Conservation (phyloP, 2,797 vertebrate genomes). For the Hemitrygon akajei region DNA sequence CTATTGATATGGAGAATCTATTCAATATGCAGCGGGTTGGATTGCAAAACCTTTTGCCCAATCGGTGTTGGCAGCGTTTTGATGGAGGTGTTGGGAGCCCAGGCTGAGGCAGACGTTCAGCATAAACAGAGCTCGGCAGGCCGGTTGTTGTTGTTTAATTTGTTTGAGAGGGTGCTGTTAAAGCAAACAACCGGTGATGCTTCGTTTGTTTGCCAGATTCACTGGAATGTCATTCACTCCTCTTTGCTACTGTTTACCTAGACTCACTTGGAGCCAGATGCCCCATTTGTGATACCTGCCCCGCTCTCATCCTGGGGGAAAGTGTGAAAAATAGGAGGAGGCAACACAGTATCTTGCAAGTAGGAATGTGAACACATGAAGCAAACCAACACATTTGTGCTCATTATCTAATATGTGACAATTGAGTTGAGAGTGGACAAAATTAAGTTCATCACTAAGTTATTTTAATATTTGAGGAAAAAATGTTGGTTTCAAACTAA, state of each 20-base stretch:
- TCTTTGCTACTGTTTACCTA: slow-evolving; percentile 45
- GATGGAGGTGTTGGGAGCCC: slow-evolving; percentile 48
- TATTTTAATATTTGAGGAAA: not conserved
- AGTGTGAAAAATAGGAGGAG: slow-evolving; percentile 44
- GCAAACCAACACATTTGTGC: slow-evolving; percentile 53
- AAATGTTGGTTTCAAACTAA: not conserved
- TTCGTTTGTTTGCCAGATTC: slow-evolving; percentile 53
- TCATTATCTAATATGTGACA: slow-evolving; percentile 29
- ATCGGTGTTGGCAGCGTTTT: slow-evolving; percentile 37
- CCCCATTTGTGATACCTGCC: slow-evolving; percentile 40
- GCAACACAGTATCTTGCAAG: slow-evolving; percentile 1
- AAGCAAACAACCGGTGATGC: slow-evolving; percentile 51
- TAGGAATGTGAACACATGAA: slow-evolving; percentile 50
- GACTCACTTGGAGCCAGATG: slow-evolving; percentile 51
- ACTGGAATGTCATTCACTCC: slow-evolving; percentile 44
- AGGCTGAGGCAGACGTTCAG: slow-evolving; percentile 56
- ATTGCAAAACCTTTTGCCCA: slow-evolving; percentile 45
- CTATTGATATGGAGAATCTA: slow-evolving; percentile 44
- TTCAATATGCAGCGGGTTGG: slow-evolving; percentile 44
- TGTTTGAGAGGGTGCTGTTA: slow-evolving; percentile 47
- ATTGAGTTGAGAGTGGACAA: not conserved
- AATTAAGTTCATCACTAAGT: not conserved
- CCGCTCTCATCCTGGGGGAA: slow-evolving; percentile 26
- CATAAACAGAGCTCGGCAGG: slow-evolving; percentile 65
- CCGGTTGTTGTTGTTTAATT: slow-evolving; percentile 67